These are phyloP conservation scores for Aradus depressus DNA, from an alignment of 2,888 invertebrate species.

Conservation along the genomic window DNA sequence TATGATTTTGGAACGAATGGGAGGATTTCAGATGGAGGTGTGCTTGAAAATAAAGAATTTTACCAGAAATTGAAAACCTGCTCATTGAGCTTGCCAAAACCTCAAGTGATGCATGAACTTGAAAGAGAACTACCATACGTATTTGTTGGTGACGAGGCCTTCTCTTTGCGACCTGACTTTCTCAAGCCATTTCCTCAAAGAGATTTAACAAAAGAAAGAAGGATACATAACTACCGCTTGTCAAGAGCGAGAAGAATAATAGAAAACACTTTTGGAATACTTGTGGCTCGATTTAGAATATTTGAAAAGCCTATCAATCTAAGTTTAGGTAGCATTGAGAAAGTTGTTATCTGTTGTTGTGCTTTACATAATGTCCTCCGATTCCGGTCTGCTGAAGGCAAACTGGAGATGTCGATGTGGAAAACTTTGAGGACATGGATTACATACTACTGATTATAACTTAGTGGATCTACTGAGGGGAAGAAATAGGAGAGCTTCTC, in stretches of 20 bases:
- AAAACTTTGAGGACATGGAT: no score
- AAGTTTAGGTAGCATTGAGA: constrained; percentile 13
- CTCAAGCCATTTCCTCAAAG: constrained; percentile 16
- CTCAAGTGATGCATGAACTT: constrained; percentile 1
- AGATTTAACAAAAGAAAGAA: constrained; percentile 5
- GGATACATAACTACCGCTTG: constrained; percentile 17
- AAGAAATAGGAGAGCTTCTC: no score
- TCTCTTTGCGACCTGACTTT: constrained; percentile 14
- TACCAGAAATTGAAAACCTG: constrained; percentile 16
- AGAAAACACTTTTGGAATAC: constrained; percentile 17
- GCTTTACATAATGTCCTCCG: constrained; percentile 18
- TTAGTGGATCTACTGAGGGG: no score
- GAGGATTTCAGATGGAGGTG: no score
- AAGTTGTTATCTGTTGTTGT: constrained; percentile 16
- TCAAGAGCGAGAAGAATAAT: constrained; percentile 18
- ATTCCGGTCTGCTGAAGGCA: no score
- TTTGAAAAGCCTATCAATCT: constrained; percentile 13
- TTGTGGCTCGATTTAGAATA: constrained; percentile 4
- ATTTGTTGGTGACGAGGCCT: constrained; percentile 17
- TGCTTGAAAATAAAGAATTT: constrained; percentile 13
- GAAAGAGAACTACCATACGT: constrained; percentile 7
- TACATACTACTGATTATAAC: no score
- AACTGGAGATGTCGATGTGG: no score
- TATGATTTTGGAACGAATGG: no score
- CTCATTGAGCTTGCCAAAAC: constrained; percentile 7